phyloP scores from a whole-genome alignment of 92 coral and sea anemone genomes.

The Blastomussa wellsi region DNA sequence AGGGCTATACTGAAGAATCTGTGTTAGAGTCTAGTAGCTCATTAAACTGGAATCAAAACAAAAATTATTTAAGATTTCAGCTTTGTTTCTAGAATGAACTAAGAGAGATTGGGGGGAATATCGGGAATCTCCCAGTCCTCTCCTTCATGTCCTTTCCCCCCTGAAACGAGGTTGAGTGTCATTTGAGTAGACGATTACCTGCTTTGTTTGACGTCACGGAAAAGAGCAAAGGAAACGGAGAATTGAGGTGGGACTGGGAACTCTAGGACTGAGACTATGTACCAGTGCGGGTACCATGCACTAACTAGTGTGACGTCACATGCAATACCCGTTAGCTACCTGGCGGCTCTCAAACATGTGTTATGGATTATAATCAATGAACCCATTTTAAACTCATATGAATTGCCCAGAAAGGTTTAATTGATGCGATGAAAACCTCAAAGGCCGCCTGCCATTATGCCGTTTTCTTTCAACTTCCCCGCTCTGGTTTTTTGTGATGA shows the following conservation, averaged over 20 bases:
- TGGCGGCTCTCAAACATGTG: conserved; percentile 49
- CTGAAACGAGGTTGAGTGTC: background rate
- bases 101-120: background rate
- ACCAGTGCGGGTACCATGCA: conserved; percentile 28
- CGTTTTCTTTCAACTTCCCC: background rate
- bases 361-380: background rate
- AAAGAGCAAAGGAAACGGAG: background rate
- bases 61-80: too few relatives aligned
- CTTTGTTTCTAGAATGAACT: too few relatives aligned
- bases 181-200: background rate
- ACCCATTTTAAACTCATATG: background rate
- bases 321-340: conserved; percentile 29
- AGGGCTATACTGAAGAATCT: too few relatives aligned
- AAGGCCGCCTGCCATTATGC: background rate
- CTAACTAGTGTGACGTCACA: conserved; percentile 1
- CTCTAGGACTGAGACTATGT: background rate
- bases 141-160: too few relatives aligned
- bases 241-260: background rate
- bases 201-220: background rate
- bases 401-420: background rate
- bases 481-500: background rate
- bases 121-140: too few relatives aligned
- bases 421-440: background rate
- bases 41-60: too few relatives aligned
- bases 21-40: too few relatives aligned